A percentile compares a stretch with the other conserved stretches of the same genome.
phyloP scores from a whole-genome alignment of 2,797 vertebrate species.

The Enteromius trimaculatus region DNA sequence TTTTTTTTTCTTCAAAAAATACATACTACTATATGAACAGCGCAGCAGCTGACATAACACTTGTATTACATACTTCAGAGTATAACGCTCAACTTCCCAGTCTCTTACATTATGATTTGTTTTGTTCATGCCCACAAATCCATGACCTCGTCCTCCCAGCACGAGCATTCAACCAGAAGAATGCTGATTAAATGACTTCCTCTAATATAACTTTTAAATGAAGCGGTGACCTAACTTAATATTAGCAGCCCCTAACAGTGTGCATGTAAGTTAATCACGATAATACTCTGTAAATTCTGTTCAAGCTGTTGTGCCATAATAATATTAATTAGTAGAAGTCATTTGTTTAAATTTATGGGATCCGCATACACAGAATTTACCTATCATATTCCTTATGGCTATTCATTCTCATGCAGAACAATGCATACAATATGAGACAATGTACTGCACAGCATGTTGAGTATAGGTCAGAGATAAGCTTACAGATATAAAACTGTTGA shows the following conservation, averaged over 20 bases:
- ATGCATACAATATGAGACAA: neutral
- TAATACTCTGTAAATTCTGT: constrained; percentile 1
- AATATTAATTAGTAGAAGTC: neutral
- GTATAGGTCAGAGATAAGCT: neutral
- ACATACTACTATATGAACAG: neutral
- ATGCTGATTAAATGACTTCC: constrained; percentile 17
- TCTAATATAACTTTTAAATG: constrained; percentile 32
- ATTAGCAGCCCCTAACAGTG: constrained; percentile 6
- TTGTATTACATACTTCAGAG: neutral
- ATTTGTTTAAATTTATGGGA: neutral
- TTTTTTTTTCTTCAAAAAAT: neutral
- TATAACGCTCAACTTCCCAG: neutral
- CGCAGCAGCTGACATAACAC: neutral
- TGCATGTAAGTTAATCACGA: neutral
- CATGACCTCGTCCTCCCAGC: constrained; percentile 12
- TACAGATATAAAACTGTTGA: neutral
- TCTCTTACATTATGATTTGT: constrained; percentile 1
- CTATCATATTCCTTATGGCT: neutral
- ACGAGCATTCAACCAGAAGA: constrained; percentile 14
- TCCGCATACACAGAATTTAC: neutral
- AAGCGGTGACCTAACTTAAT: constrained; percentile 22
- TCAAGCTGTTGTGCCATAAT: constrained; percentile 1
- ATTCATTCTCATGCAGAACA: neutral
- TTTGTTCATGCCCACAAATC: neutral
- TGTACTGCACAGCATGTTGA: neutral